Evolutionary conservation across 2,113 vertebrate genomes (phyloP), one percentile per base, ranked within the genome.

Genomic region (Labrus mixtus): DNA sequence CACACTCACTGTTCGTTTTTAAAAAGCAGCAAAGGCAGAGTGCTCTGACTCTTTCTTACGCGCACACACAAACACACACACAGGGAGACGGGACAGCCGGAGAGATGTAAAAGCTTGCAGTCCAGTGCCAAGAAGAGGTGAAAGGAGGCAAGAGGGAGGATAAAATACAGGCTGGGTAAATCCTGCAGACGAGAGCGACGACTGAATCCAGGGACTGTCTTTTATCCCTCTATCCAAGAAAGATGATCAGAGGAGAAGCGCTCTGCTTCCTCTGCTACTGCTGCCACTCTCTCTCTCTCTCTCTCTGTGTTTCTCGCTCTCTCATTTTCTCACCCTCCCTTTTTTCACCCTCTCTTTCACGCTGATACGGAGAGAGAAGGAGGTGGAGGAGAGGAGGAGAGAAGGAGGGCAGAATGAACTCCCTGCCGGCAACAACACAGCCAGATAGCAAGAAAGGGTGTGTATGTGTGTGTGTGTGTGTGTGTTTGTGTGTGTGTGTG

Each of bases 171-270:
- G 88, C 82, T 83, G 87, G 85, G 92, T 94, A 94, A 94, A 94
- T 94, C 94, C 93, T 92, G 88, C 85, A 90, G 87, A 89, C 66
- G 65, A 87, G 73, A 77, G 57, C 61, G 73, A 70, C 33, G 74
- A 63, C 75, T 60, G 89, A 77, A 84, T 91, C 88, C 89, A 68
- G 71, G 85, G 87, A 73, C 78, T 83, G 82, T 82, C 82, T 87
- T 91, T 91, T 93, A 88, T 91, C 78, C 92, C 90, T 89, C 93
- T 90, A 89, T 94, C 90, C 91, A 91, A 92, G 88, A 91, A 87
- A 85, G 87, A 93, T 91, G 92, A 91, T 92, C 88, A 89, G 87
- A 91, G 87, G 69, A 92, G 78, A 87, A 81, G 69, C 15, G 81
- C 77, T 81, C 66, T 76, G 87, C 83, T 90, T 84, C 79, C 81